A percentile compares a stretch with the other conserved stretches of the same genome.
Conservation (phyloP, 2,113 vertebrate genomes). For the Ammospiza caudacuta region DNA sequence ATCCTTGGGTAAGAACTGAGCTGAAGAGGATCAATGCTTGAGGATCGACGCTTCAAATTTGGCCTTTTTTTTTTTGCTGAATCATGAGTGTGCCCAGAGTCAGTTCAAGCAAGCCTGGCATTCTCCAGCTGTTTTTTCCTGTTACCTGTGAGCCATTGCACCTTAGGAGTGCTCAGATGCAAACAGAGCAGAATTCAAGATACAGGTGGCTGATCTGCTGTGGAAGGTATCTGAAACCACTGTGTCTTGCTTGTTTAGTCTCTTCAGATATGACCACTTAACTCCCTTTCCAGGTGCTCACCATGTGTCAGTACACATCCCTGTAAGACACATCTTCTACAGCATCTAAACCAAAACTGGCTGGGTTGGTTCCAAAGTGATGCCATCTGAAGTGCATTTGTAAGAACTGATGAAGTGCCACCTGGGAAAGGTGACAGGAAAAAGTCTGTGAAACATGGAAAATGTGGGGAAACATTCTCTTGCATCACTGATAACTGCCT, state of each 20-base stretch:
- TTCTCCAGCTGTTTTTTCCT: neutral
- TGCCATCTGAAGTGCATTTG: neutral
- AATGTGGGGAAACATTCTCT: neutral
- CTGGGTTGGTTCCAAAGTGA: neutral
- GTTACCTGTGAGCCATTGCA: neutral
- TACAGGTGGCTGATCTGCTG: neutral
- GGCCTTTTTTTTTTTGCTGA: neutral
- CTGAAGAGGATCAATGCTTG: neutral
- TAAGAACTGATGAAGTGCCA: neutral
- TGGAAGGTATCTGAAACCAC: neutral
- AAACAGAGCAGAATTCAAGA: neutral
- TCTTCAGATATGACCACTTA: neutral
- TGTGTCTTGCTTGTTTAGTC: neutral
- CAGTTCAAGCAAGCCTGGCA: neutral
- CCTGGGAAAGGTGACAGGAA: neutral
- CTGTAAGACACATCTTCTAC: neutral
- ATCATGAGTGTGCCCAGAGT: neutral
- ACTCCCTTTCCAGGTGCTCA: neutral
- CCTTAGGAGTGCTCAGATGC: neutral
- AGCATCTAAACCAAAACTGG: neutral
- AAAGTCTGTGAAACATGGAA: neutral
- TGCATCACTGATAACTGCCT: neutral
- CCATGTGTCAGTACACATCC: neutral
- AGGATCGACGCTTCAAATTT: neutral
- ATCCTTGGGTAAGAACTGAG: neutral